Base-by-base conservation (phyloP, 2,888 invertebrate genomes). In the Brachylomia viminalis region DNA sequence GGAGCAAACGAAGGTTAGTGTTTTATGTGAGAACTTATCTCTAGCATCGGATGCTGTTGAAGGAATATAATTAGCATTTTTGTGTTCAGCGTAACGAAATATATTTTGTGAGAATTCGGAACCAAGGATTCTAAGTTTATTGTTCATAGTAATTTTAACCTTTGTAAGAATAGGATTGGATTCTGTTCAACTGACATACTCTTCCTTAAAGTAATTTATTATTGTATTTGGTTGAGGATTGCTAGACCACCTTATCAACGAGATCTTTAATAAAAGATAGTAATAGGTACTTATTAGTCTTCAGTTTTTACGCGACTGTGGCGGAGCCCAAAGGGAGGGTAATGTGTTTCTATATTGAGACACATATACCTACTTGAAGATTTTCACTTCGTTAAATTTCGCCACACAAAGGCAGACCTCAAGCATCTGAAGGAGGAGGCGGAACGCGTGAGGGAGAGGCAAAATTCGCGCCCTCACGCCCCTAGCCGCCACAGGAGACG, bases 41-140 rank as follows among this genome's bases (percentile, higher is more conserved):
- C 52, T 54, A 1, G 54, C 47, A 71, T 73, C 69, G 20, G 66
- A 59, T 56, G 27, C 45, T 52, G 33, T n/a, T 68, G 2, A 61
- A 72, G 72, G 61, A 85, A 74, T 42, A 42, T 49, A 59, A 82
- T 82, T 68, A 62, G 58, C 79, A 75, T 82, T 85, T 85, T 71
- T 75, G 45, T 65, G n/a, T 49, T 61, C 45, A 65, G 58, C 62
- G 20, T 13, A 72, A 54, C 23, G n/a, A 62, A 73, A 45, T 45
- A 23, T 62, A 27, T 74, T 64, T 64, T 61, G 71, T 72, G 85
- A 20, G 72, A 85, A 76, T 77, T 69, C 8, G 23, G 17, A 30
- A 47, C 33, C 64, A 82, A 82, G 72, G 69, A 82, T 72, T 71
- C 10, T n/a, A 20, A 30, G 45, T 54, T 17, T 17, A 70, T 79